phyloP scores from a whole-genome alignment of 2,888 invertebrate species.

The Rhagium mordax region DNA sequence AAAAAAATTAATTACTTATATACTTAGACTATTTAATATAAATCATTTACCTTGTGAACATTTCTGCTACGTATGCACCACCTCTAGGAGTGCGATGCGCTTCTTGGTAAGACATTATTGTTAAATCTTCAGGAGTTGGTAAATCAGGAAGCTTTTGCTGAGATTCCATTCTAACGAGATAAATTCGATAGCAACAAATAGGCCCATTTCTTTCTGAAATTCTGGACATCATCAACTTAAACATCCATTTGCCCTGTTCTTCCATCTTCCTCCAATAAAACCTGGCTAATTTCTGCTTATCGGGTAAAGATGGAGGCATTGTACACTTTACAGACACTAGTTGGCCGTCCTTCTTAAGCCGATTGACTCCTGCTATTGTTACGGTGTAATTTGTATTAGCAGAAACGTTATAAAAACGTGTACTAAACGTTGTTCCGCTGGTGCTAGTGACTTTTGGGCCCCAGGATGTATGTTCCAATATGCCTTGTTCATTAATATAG shows the following conservation, averaged over 20 bases:
- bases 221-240: conserved; percentile 83
- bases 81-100: conserved; percentile 79
- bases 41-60: conserved; percentile 79
- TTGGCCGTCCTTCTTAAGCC: conserved; percentile 82
- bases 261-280: conserved; percentile 77
- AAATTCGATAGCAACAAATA: conserved; percentile 89
- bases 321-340: conserved; percentile 77
- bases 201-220: conserved; percentile 89
- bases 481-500: conserved; percentile 73
- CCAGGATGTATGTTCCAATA: conserved; percentile 72
- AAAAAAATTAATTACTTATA: too few relatives aligned
- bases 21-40: too few relatives aligned
- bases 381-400: conserved; percentile 91
- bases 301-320: conserved; percentile 82
- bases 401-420: conserved; percentile 79
- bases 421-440: conserved; percentile 70
- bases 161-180: conserved; percentile 80
- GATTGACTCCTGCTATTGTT: conserved; percentile 83
- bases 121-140: conserved; percentile 79
- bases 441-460: conserved; percentile 76
- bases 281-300: conserved; percentile 75
- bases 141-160: conserved; percentile 78
- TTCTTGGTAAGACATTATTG: conserved; percentile 81
- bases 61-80: conserved; percentile 89
- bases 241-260: conserved; percentile 79